phyloP scores from a whole-genome alignment of 2,888 invertebrate genomes.

The Dolomedes plantarius region DNA sequence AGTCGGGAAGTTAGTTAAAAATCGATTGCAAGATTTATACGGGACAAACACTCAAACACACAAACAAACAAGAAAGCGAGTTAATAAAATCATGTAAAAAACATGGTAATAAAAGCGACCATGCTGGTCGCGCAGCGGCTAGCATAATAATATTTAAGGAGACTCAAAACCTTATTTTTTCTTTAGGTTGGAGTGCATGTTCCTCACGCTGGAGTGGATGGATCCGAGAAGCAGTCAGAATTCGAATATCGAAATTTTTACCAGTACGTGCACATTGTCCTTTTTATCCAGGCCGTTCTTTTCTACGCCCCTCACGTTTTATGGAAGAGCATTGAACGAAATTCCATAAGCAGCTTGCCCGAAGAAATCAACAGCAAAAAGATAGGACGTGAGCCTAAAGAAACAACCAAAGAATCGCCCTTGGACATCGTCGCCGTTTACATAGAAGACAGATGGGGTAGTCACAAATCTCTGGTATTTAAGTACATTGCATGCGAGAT shows the following conservation, averaged over 20 bases:
- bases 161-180: no score
- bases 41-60: no score
- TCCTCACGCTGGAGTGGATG: slow-evolving; percentile 85
- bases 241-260: slow-evolving; percentile 82
- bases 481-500: slow-evolving; percentile 53
- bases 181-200: slow-evolving; percentile 80
- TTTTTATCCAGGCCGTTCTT: slow-evolving; percentile 95
- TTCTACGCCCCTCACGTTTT: slow-evolving; percentile 96
- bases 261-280: slow-evolving; percentile 98
- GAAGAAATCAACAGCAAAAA: background rate
- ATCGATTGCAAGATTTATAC: no score
- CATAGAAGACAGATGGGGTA: slow-evolving; percentile 91
- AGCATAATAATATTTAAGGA: no score
- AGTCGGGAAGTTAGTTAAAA: no score
- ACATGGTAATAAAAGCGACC: no score
- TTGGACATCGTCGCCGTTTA: slow-evolving; percentile 81
- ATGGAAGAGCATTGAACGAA: slow-evolving; percentile 84
- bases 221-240: slow-evolving; percentile 63
- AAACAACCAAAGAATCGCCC: background rate
- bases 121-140: no score
- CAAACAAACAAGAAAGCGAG: no score
- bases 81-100: no score
- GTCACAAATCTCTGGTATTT: slow-evolving; percentile 74
- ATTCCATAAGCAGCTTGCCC: slow-evolving; percentile 51
- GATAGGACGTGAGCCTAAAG: background rate